A percentile compares a stretch with the other conserved stretches of the same genome.
Conservation (phyloP, 92 coral and sea anemone species). For the Siderastrea radians region DNA sequence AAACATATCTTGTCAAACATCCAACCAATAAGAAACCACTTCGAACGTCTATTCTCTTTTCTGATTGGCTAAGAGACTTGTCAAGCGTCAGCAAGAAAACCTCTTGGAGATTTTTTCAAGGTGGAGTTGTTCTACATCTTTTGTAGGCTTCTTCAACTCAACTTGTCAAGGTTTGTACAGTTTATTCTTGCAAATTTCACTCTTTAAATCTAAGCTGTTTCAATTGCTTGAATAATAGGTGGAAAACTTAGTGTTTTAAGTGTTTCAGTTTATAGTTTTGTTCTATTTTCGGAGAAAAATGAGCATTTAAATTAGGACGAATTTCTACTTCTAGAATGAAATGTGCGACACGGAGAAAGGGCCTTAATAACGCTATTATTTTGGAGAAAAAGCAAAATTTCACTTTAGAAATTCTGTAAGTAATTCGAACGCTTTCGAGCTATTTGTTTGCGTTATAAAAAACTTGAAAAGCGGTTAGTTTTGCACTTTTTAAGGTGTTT, state of each 20-base stretch:
- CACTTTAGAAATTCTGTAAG: slow-evolving; percentile 9
- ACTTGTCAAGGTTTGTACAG: slow-evolving; percentile 26
- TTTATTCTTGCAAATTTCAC: not conserved
- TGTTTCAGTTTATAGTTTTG: not conserved
- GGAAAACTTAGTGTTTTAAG: not conserved
- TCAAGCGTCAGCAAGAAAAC: slow-evolving; percentile 60
- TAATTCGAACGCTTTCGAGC: not conserved
- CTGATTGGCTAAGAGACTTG: slow-evolving; percentile 61
- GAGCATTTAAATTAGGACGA: slow-evolving; percentile 10
- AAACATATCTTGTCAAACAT: slow-evolving; percentile 64
- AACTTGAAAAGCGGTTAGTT: not conserved
- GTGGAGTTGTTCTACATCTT: slow-evolving; percentile 25
- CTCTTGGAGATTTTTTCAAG: not conserved
- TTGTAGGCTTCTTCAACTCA: slow-evolving; percentile 7
- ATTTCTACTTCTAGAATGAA: slow-evolving; percentile 55
- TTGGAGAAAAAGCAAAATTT: not conserved
- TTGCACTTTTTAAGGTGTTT: not conserved
- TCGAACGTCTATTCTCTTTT: slow-evolving; percentile 47
- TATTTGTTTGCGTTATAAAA: not conserved
- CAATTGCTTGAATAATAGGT: not conserved
- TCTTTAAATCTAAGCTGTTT: not conserved
- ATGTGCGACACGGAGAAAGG: slow-evolving; percentile 21
- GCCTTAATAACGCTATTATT: not conserved
- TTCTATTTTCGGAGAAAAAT: not conserved
- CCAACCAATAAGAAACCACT: slow-evolving; percentile 63